Base-by-base conservation (phyloP, 2,888 invertebrate species). In the Hanleya hanleyi region DNA sequence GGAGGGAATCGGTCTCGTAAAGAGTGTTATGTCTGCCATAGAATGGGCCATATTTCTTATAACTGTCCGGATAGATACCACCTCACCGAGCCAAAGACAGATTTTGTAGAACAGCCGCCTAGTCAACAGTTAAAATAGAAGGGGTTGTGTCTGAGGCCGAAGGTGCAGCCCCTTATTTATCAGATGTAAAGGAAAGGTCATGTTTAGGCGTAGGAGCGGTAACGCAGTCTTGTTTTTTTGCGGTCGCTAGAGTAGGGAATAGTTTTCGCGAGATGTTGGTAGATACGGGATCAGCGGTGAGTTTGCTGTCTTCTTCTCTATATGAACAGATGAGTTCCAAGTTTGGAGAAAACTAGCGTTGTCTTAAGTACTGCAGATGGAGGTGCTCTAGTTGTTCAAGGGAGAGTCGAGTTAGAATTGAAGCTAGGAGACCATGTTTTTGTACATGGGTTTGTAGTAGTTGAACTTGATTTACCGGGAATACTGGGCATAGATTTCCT, bases 401-500 rank as follows among this genome's bases (percentile, higher is more conserved):
- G 76, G 5, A 61, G 71, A 36, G 36, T 67, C 18, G 33, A 22
- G 9, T 49, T 71, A 29, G 33, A 69, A 26, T 76, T 74, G 66
- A 66, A 62, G 41, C 26, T 74, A n/a, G 69, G 51, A 33, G 64
- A 71, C 62, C 38, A 41, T 37, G 37, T 51, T 1, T 71, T 73
- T 67, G 18, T 33, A 57, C 67, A 73, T 70, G 51, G 67, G 26
- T 75, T 75, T 38, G 41, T 74, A 38, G 74, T 77, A 6, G 77
- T 75, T 57, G 73, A 75, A 22, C 15, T 71, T n/a, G 70, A 51
- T 18, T 47, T 67, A 12, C 50, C 68, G 33, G 75, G 65, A 37
- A 66, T 78, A 57, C 61, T 75, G 37, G 78, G 76, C 9, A 71
- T 62, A 66, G 76, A 76, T 61, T 76, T 77, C 36, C 36, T 75